These are phyloP conservation scores for Dexiosoma caninum DNA, from an alignment of 2,888 invertebrate species.

Conservation along the genomic window DNA sequence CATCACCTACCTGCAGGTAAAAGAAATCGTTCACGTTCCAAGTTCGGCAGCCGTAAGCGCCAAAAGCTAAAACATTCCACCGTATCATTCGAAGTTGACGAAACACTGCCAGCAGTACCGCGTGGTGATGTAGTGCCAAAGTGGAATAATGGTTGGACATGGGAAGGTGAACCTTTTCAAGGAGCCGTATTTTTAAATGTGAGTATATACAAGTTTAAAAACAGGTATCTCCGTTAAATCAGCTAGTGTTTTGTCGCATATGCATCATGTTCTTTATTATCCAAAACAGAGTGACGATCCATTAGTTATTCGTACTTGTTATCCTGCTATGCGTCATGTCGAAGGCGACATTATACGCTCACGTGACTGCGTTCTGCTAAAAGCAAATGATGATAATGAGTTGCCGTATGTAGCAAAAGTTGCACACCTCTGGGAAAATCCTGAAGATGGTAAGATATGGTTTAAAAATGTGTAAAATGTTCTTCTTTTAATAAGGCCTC, in stretches of 20 bases:
- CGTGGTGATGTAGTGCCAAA: constrained; percentile 79
- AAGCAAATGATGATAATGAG: constrained; percentile 89
- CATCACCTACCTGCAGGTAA: constrained; percentile 68
- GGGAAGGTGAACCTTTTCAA: constrained; percentile 90
- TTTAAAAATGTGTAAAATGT: not conserved
- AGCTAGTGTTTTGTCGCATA: no score
- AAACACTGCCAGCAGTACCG: constrained; percentile 77
- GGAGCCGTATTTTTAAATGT: constrained; percentile 93
- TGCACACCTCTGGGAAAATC: constrained; percentile 95
- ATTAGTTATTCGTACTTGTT: constrained; percentile 88
- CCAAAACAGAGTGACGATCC: constrained; percentile 85
- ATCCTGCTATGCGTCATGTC: constrained; percentile 91
- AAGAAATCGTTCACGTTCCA: constrained; percentile 75
- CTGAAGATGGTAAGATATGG: constrained; percentile 92
- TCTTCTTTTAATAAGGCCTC: not conserved
- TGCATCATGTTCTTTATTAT: constrained; percentile 21
- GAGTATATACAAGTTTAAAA: constrained; percentile 65
- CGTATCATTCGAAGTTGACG: constrained; percentile 76
- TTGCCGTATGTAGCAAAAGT: constrained; percentile 97
- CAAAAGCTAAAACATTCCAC: constrained; percentile 73
- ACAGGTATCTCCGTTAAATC: no score
- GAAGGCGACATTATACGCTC: constrained; percentile 92
- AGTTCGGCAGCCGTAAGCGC: constrained; percentile 76
- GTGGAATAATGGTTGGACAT: constrained; percentile 96
- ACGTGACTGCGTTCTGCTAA: constrained; percentile 93